Evolutionary conservation across 2,888 invertebrate species (phyloP), one percentile per base, ranked within the genome.

Genomic region (Cremastinae sp.): DNA sequence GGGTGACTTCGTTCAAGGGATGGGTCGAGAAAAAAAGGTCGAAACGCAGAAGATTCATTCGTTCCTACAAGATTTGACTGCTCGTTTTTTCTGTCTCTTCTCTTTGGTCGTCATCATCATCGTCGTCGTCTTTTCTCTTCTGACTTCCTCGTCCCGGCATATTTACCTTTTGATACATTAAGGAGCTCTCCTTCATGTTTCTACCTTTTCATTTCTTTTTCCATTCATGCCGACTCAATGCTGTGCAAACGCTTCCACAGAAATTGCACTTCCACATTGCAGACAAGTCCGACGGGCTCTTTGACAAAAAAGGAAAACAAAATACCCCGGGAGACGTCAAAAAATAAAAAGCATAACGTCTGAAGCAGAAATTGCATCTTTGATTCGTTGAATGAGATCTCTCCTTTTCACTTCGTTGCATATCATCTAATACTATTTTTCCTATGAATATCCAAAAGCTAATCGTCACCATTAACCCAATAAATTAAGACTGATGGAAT

Each of bases 21-120:
- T 58, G 66, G 47, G 59, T 69, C n/a, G 79, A 1, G 14, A 51
- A 53, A 61, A 55, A 73, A 68, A 65, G 76, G 39, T 69, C 41
- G 59, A 20, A 53, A 37, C 78, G 68, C 28, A 53, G 43, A 61
- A 69, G 74, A 79, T 75, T 49, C 58, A 59, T 64, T 70, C 65
- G 51, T 43, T 56, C 64, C 51, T 47, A 47, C 47, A 28, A 62
- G 70, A 73, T 79, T 77, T 75, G 79, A 79, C 76, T 78, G 78
- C 79, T 79, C 79, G 74, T 74, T 75, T 74, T 59, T 53, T 68
- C 51, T 49, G 58, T 68, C 68, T 71, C 43, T 51, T 55, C 41
- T 65, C 12, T 49, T 49, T 16, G 37, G 12, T 43, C 22, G 4
- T 55, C 61, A 28, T 70, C 45, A 16, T 28, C 28, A n/a, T 43